Conservation (phyloP, 2,113 vertebrate species). For the Nettapus auritus region DNA sequence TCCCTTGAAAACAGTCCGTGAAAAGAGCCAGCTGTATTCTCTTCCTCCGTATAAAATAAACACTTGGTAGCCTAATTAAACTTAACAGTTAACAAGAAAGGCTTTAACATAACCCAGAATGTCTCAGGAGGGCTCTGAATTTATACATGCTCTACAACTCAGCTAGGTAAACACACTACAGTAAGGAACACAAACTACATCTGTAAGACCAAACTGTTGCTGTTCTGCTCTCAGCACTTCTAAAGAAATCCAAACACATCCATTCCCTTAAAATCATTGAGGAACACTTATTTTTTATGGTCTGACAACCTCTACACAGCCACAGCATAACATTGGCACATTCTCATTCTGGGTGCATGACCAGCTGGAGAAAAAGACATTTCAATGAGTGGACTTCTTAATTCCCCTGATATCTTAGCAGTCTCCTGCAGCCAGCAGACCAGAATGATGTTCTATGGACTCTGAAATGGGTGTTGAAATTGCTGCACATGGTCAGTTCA, state of each 20-base stretch:
- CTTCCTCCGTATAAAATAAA: conserved; percentile 34
- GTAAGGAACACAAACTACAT: background rate
- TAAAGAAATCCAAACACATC: background rate
- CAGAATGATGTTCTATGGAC: background rate
- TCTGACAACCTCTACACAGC: rapidly evolving
- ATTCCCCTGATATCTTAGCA: background rate
- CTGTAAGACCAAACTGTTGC: background rate
- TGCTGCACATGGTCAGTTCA: background rate
- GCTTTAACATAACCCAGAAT: background rate
- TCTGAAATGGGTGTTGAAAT: background rate
- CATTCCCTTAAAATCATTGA: background rate
- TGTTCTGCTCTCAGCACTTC: background rate
- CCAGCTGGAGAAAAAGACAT: background rate
- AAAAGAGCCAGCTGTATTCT: background rate
- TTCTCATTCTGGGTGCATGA: background rate
- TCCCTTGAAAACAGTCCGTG: background rate
- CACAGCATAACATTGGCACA: background rate
- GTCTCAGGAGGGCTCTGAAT: conserved; percentile 52
- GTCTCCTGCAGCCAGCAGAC: background rate
- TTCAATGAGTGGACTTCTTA: background rate
- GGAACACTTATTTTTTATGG: background rate
- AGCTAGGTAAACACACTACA: background rate
- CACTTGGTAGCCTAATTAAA: conserved; percentile 15
- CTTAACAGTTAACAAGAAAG: conserved; percentile 15
- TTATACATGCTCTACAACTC: background rate